Evolutionary conservation across 2,888 invertebrate species (phyloP), one percentile per base, ranked within the genome.

Genomic region (Yponomeuta sedellus): DNA sequence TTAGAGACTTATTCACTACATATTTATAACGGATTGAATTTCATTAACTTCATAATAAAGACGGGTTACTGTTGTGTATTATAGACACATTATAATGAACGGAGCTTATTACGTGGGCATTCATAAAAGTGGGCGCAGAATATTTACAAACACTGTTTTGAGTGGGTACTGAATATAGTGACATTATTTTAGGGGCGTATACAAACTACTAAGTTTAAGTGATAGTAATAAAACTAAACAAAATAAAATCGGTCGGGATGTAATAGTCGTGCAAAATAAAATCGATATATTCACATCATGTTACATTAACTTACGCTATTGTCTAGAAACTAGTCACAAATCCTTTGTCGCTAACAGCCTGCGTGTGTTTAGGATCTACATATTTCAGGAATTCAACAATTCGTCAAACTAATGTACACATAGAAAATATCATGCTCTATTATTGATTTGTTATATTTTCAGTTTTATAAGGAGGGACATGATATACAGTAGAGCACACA

Each of bases 291-390:
- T 83, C 80, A 88, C 83, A 83, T 78, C 76, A 77, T 80, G 88
- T 88, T 87, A 86, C 88, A 83, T 78, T 85, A 85, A 77, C 81
- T 83, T 86, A 83, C 44, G 65, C 71, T 78, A 82, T 69, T 71
- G 69, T 76, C 69, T 79, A 75, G 74, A 76, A 73, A 73, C 82
- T 88, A 88, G 80, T 88, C 83, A 87, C 90, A 90, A 90, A 90
- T 90, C 90, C 90, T 82, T 90, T 85, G 83, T 89, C 81, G 83
- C 77, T 88, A 85, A 89, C 88, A 88, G 88, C 89, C 90, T 80
- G 88, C 79, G 74, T 76, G 80, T 77, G 77, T 77, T 80, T 81
- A 83, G 79, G 78, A 81, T 80, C 66, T 72, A 70, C n/a, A 57
- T 58, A 19, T 59, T 59, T 59, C 20, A 59, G 2, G 10, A 59